These are phyloP conservation scores for Agrilus mali DNA, from an alignment of 2,888 invertebrate species.

Conservation along the genomic window DNA sequence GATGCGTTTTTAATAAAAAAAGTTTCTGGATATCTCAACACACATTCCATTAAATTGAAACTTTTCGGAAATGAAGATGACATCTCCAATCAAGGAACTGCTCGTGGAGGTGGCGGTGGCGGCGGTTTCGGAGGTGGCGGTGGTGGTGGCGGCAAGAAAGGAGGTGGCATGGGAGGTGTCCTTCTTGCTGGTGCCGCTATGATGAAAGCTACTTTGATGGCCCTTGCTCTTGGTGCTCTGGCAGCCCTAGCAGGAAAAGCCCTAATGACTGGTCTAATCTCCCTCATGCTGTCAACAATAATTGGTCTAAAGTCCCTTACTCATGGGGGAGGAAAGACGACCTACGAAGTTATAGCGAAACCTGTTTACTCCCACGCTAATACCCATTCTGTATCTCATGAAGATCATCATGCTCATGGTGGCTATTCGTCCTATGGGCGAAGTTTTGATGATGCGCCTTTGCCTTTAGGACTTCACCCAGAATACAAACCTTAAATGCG, in stretches of 20 bases:
- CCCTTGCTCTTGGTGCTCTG: conserved; percentile 58
- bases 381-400: conserved; percentile 53
- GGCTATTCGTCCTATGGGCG: conserved; percentile 42
- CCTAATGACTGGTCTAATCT: conserved; percentile 69
- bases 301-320: conserved; percentile 63
- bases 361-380: conserved; percentile 63
- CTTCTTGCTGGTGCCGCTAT: conserved; percentile 39
- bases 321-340: conserved; percentile 57
- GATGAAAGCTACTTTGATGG: conserved; percentile 58
- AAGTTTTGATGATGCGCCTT: conserved; percentile 34
- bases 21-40: conserved; percentile 57
- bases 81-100: conserved; percentile 43
- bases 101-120: conserved; percentile 37
- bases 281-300: conserved; percentile 62
- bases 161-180: conserved; percentile 40
- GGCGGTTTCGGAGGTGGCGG: conserved; percentile 25
- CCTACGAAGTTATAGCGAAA: conserved; percentile 75
- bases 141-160: conserved; percentile 34
- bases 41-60: conserved; percentile 59
- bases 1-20: conserved; percentile 64
- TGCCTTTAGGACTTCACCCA: conserved; percentile 32
- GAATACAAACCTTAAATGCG: conserved; percentile 47
- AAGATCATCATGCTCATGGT: conserved; percentile 44
- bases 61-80: conserved; percentile 45
- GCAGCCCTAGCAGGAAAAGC: conserved; percentile 75